These are phyloP conservation scores for Podotricha telesiphe DNA, from an alignment of 2,888 invertebrate genomes.

Conservation along the genomic window DNA sequence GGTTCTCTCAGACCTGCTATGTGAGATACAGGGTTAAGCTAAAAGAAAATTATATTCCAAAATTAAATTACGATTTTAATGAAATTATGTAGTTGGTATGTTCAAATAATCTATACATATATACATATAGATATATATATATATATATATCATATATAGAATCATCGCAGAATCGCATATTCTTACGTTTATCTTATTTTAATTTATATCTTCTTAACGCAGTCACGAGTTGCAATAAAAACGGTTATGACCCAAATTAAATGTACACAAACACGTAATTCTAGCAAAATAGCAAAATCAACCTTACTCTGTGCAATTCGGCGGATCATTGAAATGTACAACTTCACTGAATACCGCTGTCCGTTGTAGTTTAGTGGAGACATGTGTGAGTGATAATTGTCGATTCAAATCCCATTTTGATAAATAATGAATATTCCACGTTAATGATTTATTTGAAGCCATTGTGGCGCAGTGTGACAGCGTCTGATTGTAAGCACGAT, in stretches of 20 bases:
- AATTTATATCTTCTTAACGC: neutral
- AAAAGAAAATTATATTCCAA: too few relatives aligned
- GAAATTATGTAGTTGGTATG: too few relatives aligned
- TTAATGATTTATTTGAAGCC: too few relatives aligned
- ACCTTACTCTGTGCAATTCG: neutral
- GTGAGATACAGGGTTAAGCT: too few relatives aligned
- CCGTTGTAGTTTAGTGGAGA: neutral
- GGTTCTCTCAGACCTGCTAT: too few relatives aligned
- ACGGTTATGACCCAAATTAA: conserved; percentile 20
- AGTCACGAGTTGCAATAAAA: conserved; percentile 22
- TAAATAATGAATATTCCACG: too few relatives aligned
- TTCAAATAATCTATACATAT: too few relatives aligned
- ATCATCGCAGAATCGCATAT: neutral
- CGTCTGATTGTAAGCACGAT: too few relatives aligned
- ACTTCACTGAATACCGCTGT: neutral
- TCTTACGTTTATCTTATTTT: neutral
- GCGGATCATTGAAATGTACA: neutral
- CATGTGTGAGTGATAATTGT: neutral
- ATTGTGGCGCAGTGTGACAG: too few relatives aligned
- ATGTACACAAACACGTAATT: conserved; percentile 18
- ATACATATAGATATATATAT: too few relatives aligned
- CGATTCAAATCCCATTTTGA: neutral
- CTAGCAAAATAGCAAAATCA: conserved; percentile 16
- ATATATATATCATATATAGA: too few relatives aligned
- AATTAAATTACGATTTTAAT: too few relatives aligned